Base-by-base conservation (phyloP, 2,113 vertebrate genomes). In the Turdus rufiventris region DNA sequence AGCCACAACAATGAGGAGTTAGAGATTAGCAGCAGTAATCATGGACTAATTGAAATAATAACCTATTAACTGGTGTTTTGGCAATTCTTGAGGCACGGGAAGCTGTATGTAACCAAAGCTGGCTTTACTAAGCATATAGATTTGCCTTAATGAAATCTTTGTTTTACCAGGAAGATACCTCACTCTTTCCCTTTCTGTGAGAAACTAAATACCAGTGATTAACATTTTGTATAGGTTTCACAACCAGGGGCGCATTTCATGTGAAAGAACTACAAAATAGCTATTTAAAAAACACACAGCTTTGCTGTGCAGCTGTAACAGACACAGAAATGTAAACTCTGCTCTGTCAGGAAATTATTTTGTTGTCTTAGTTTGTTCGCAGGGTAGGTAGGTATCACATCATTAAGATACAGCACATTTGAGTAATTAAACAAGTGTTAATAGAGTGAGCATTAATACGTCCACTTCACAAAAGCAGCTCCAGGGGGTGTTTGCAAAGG, bases 31-130 rank as follows among this genome's bases (percentile, higher is more conserved):
- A 94, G 96, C 73, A 91, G 93, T 96, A 96, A 97, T 96, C 91
- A 93, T 65, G 65, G 74, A 81, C 92, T 97, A 97, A 97, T 96
- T 97, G 96, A 95, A 97, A 97, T 96, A 97, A 96, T 96, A 96
- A 83, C 34, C 75, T 94, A 92, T 97, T 97, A 96, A 96, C 76
- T 95, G 89, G 79, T 97, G 92, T 93, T 86, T 94, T 91, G 92
- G 93, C 42, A 47, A 88, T 70, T 65, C 78, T 57, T 70, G 85
- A 94, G 91, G 66, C 54, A 38, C 57, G 13, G 54, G 51, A 83
- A 86, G 67, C 56, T 48, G 0, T 33, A 17, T 5, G 67, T 56
- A 83, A 83, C 78, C n/a, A 77, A 58, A 66, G 78, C 31, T 73
- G 77, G 71, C 75, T 60, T 66, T 54, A 5, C 56, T 70, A 21